Evolutionary conservation across 2,888 invertebrate genomes (phyloP), one percentile per base, ranked within the genome.

Genomic region (Hydriomena furcata): DNA sequence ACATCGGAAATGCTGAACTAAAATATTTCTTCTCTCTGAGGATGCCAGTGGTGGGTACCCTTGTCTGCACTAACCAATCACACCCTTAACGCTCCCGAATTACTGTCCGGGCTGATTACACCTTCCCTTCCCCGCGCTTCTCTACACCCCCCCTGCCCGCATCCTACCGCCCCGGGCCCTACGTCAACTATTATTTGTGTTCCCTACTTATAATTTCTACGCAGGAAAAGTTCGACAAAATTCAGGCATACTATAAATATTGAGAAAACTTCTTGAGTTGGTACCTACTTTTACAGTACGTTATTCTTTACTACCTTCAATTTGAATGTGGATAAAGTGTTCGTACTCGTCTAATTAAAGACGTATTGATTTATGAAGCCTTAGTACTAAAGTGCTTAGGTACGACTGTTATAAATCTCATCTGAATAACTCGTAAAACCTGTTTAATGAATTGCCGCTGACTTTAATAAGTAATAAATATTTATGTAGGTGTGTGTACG

Each of bases 81-180:
- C 85, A 89, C 85, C 88, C 88, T 84, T 82, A 88, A 86, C 86
- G 85, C 84, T 82, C 79, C 83, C 82, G 84, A 89, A 89, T 89
- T 88, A 87, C 86, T 84, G 85, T 84, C 84, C 82, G 81, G 82
- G 81, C 81, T 88, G 86, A 89, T 89, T 87, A 88, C 84, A 77
- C 71, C 75, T 71, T 63, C 69, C 66, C 62, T 72, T 73, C 70
- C 72, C 63, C 70, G 55, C 63, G 45, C 63, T 55, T 45, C 53
- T 55, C 53, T 47, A 60, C 58, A 37, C 66, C 59, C 64, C 56
- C 48, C 51, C 69, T 56, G 49, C 61, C 68, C 71, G 61, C 67
- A 60, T 65, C 67, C 63, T 64, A 46, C 68, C 61, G 74, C 76
- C 79, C 69, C 70, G 55, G 52, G 78, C 79, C 82, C 79, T 76